Base-by-base conservation (phyloP, 2,797 vertebrate genomes). In the Botia almorhae region DNA sequence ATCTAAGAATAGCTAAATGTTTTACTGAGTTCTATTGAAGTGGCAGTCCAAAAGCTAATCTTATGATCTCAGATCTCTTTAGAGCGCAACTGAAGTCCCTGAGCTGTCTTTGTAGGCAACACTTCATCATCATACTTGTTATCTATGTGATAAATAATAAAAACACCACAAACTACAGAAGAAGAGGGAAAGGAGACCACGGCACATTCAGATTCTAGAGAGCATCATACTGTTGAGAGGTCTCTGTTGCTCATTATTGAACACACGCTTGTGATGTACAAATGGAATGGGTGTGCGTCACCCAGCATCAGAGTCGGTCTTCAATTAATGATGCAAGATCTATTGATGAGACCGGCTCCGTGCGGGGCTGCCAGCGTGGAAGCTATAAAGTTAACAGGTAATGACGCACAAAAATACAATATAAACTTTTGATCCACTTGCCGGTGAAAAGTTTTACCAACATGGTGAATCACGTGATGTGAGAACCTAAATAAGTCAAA, bases 91-190 rank as follows among this genome's bases (percentile, higher is more conserved):
- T 73, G 53, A 70, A 50, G 74, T 46, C 58, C 74, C 55, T 80
- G 74, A 72, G 67, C 63, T 51, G 43, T 65, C 79, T 74, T 82
- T 83, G 74, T 80, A 77, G 73, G 46, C 74, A 64, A 58, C 17
- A 78, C 84, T 87, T 39, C 16, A 87, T 72, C 77, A 60, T 16
- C 48, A 84, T 76, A 71, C 76, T 90, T 43, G 10, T 88, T 90
- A 91, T 82, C 81, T 19, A 7, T 5, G 0, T 67, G 63, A 85
- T 90, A 55, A 91, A 91, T 92, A 89, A 91, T 91, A 85, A 85
- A 90, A 85, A 63, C 39, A 56, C 13, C 12, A 71, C 61, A 73
- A 81, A 89, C 79, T 82, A 82, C 82, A 88, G 76, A 80, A 43
- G 69, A 60, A 69, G 64, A 51, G 46, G 74, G 70, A 50, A 69